Evolutionary conservation across 2,113 vertebrate genomes (phyloP).

Genomic region (Cryptotis parvus): DNA sequence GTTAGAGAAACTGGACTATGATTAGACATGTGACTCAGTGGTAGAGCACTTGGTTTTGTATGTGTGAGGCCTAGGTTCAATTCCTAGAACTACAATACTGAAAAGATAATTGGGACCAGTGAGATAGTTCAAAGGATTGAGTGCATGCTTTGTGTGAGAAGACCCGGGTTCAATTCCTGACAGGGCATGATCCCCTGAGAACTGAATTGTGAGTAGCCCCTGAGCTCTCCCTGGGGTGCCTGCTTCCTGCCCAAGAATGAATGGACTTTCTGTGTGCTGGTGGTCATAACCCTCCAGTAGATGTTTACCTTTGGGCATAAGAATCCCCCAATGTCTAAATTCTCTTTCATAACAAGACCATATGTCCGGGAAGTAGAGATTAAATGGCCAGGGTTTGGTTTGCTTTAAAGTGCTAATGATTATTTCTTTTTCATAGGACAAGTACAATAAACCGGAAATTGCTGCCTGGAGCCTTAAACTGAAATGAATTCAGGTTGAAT

Average conservation of each 20-base stretch:
- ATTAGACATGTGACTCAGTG: no score
- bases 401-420: constrained; percentile 26
- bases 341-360: background rate
- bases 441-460: background rate
- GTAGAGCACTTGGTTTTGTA: no score
- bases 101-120: no score
- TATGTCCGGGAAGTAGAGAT: background rate
- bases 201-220: no score
- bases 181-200: no score
- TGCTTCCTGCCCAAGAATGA: no score
- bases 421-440: constrained; percentile 15
- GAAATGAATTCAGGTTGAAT: background rate
- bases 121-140: no score
- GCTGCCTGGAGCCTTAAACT: background rate
- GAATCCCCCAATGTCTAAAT: constrained; percentile 4
- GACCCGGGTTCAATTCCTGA: no score
- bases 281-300: background rate
- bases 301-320: background rate
- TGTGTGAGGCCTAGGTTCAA: no score
- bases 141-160: no score
- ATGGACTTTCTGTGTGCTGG: background rate
- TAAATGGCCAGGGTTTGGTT: background rate
- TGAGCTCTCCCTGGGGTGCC: no score
- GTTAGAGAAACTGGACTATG: background rate
- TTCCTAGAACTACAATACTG: no score